phyloP scores from a whole-genome alignment of 1,140 invertebrate species.

The Trachelipus rathkii region DNA sequence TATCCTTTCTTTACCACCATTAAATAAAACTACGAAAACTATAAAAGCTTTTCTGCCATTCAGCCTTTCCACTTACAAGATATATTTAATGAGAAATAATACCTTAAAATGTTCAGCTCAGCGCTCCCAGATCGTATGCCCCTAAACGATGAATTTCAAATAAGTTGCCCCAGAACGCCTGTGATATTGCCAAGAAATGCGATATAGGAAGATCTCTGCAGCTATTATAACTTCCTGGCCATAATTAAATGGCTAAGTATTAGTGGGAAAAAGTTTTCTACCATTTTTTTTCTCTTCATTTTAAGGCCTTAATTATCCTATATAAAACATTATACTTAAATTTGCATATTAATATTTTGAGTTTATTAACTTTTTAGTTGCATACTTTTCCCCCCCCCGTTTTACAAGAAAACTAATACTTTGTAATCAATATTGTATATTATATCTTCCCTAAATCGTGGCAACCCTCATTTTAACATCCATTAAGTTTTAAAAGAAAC shows the following conservation, averaged over 20 bases:
- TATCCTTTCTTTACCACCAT: background rate
- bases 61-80: constrained; percentile 6
- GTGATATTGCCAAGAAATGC: constrained; percentile 4
- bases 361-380: constrained; percentile 5
- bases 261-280: background rate
- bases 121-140: background rate
- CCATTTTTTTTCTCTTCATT: background rate
- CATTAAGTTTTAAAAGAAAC: too few relatives aligned
- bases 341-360: constrained; percentile 12
- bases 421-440: background rate
- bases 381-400: background rate
- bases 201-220: constrained; percentile 6
- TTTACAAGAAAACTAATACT: constrained; percentile 1
- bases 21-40: constrained; percentile 3
- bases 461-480: too few relatives aligned
- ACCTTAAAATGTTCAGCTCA: constrained; percentile 10
- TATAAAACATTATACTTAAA: constrained; percentile 7
- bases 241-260: constrained; percentile 6
- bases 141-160: background rate
- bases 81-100: constrained; percentile 3
- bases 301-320: background rate
- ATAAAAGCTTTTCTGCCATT: constrained; percentile 6
- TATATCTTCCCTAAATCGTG: background rate
- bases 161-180: background rate
- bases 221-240: constrained; percentile 9